These are phyloP conservation scores for Electrona antarctica DNA, from an alignment of 2,113 vertebrate species.

Conservation along the genomic window DNA sequence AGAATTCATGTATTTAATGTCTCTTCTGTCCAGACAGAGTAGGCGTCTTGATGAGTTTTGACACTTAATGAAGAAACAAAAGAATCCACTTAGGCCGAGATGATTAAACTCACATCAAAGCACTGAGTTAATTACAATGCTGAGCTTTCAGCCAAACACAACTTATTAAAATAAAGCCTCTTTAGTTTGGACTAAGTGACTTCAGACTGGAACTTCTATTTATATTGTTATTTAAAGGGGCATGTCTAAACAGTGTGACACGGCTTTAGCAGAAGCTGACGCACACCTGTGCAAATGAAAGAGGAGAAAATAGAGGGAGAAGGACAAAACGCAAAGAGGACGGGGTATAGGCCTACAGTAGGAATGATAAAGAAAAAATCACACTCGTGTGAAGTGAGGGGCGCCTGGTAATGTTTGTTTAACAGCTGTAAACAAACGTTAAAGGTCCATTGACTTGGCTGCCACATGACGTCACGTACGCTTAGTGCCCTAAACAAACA, in stretches of 20 bases:
- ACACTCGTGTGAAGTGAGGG: no score
- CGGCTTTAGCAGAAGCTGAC: no score
- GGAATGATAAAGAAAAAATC: no score
- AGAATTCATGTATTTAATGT: constrained; percentile 15
- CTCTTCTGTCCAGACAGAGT: neutral
- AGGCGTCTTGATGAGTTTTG: no score
- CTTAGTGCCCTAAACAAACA: no score
- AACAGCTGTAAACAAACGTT: no score
- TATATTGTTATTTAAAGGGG: neutral
- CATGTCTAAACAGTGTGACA: no score
- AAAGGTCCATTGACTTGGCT: no score
- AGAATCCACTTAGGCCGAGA: constrained; percentile 26
- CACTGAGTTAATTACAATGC: neutral
- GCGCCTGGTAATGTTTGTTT: no score
- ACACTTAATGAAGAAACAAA: constrained; percentile 35
- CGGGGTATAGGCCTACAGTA: neutral
- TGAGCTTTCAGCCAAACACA: constrained; percentile 23
- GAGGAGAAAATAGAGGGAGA: no score
- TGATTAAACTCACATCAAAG: constrained; percentile 48
- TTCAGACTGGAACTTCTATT: neutral
- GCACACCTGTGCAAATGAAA: no score
- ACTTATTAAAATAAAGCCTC: constrained; percentile 15
- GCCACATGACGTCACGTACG: no score
- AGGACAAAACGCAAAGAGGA: neutral
- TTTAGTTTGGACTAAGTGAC: neutral